Percentiles rank a stretch among this genome's conserved stretches.
Evolutionary conservation across 2,797 vertebrate genomes (phyloP).

Genomic region (Paguma larvata): DNA sequence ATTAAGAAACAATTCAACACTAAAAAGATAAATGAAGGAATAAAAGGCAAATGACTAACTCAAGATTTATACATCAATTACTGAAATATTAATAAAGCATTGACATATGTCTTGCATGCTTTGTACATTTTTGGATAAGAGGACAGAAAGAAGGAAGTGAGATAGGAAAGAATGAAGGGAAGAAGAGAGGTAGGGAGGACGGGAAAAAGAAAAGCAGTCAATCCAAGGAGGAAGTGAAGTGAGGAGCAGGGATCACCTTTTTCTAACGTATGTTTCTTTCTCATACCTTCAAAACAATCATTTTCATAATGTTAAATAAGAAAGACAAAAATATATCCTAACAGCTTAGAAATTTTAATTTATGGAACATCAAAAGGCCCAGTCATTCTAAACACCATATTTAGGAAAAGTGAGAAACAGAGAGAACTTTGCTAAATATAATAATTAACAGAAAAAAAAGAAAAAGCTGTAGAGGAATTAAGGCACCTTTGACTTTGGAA

Average conservation of each 20-base stretch:
- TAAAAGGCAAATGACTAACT: constrained; percentile 5
- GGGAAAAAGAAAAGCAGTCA: not conserved
- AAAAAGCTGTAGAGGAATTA: not conserved
- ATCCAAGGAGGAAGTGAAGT: not conserved
- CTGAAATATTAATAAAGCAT: not conserved
- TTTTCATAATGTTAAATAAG: not conserved
- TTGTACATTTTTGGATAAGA: not conserved
- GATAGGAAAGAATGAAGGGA: not conserved
- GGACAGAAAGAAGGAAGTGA: not conserved
- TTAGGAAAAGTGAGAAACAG: not conserved
- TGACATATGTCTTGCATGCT: not conserved
- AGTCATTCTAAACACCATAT: not conserved
- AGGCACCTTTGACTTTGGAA: not conserved
- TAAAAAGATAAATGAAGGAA: not conserved
- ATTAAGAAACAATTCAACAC: not conserved
- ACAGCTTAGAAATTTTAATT: not conserved
- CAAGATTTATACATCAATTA: not conserved
- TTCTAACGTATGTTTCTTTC: not conserved
- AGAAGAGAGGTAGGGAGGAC: not conserved
- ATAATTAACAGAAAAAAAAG: not conserved
- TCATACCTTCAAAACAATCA: not conserved
- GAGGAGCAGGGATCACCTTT: not conserved
- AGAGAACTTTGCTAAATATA: not conserved
- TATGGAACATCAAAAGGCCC: not conserved
- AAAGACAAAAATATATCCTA: not conserved